Evolutionary conservation across 2,797 vertebrate species (phyloP), one percentile per base, ranked within the genome.

Genomic region (Cheirogaleus major): DNA sequence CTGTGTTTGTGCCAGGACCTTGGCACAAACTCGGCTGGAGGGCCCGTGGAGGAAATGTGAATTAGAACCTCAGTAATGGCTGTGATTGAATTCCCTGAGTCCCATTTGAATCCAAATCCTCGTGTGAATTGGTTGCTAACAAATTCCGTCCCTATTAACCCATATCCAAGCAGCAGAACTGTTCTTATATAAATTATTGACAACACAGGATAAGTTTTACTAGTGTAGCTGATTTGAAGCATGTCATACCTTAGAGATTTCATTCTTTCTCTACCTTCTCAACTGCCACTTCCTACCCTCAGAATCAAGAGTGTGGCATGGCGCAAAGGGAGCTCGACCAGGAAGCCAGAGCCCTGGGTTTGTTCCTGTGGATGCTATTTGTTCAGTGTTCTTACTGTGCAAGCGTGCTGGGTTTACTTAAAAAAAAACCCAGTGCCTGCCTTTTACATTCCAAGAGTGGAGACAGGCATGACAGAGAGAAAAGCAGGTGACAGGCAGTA

Each of bases 31-130:
- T 69, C 5, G 0, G n/a, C 3, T 27, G 7, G 52, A 72, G 20
- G 41, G 30, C 38, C 50, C 2, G 0, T 12, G 4, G 12, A 27
- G 25, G 9, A n/a, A 0, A 13, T 1, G 12, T 0, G 13, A 22
- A 55, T 63, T n/a, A 52, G 27, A 63, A 15, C 22, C 22, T n/a
- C 14, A 1, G 30, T 5, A 32, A 15, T 0, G 11, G 25, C 32
- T 14, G 35, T 1, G 59, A 45, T 4, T 25, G 22, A 48, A 30
- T 27, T 57, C 43, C 25, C 14, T 2, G 2, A 30, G 50, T 35
- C 48, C 10, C 2, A 1, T 91, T 70, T 32, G 65, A 84, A 14
- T 50, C 17, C 50, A 72, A 84, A 14, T 50, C 17, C 50, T 23
- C 0, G 0, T 5, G 4, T 80, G 82, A 55, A 38, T n/a, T 2